Base-by-base conservation (phyloP, 2,797 vertebrate genomes). In the Picus viridis region DNA sequence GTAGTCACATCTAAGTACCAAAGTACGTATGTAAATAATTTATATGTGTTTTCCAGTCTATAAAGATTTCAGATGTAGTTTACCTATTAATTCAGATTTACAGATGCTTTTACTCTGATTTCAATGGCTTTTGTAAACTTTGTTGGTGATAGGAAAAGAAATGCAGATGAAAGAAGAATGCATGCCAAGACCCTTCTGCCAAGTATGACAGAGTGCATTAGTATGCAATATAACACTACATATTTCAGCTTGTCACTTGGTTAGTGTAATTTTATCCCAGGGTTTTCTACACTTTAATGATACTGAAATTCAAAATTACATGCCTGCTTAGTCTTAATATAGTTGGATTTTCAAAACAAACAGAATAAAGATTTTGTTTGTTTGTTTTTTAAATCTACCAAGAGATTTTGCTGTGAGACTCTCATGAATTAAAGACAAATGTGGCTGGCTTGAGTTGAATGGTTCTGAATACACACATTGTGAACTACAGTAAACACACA, bases 161-260 rank as follows among this genome's bases (percentile, higher is more conserved):
- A 87, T 39, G 69, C 27, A 91, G 64, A 85, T 0, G 8, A 78
- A 92, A 92, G 53, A 29, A 92, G 86, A 94, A 92, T 24, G n/a
- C 36, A 83, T 91, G 88, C 86, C 90, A 96, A 85, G 82, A 61
- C 45, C 57, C 22, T 32, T 85, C 69, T 94, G 93, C 74, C 83
- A 94, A 77, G 92, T 92, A 86, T 49, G 91, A 93, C 86, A 89
- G 70, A 61, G 23, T 2, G 61, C n/a, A 54, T 92, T 86, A 72
- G 29, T 94, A 91, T 93, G 74, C 82, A 88, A 62, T 89, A 61
- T 88, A 94, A 77, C 10, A 0, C 74, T 94, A 89, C 64, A 84
- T 91, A 91, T 96, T 95, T 95, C 86, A 96, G 34, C 51, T 83
- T 93, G 74, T 92, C 82, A 80, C 10, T 93, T 93, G 32, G 17